Evolutionary conservation across 2,113 vertebrate species (phyloP).

Genomic region (Thermophis baileyi): DNA sequence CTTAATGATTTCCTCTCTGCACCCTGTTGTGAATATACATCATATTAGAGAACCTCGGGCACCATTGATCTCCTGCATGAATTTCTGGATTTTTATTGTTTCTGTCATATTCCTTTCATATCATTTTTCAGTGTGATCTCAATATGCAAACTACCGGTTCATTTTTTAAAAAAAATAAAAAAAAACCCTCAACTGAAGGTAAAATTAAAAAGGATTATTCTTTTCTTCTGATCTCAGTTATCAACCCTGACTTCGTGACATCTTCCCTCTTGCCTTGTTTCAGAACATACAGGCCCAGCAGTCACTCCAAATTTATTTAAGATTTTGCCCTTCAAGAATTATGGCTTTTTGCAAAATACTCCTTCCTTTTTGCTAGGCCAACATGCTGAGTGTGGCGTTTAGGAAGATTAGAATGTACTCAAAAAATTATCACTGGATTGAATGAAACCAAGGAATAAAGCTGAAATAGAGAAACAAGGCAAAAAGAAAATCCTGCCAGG

Average conservation of each 20-base stretch:
- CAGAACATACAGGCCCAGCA: neutral
- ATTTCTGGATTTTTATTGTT: slow-evolving; percentile 8
- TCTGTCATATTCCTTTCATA: slow-evolving; percentile 1
- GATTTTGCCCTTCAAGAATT: neutral
- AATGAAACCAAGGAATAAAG: neutral
- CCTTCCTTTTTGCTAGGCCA: neutral
- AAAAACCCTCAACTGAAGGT: neutral
- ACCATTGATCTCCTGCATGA: neutral
- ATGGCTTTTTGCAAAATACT: neutral
- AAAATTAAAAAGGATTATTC: neutral
- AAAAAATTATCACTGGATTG: too few relatives aligned
- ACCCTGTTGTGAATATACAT: slow-evolving; percentile 8
- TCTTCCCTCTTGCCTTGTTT: neutral
- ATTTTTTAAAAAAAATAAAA: neutral
- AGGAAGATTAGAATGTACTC: too few relatives aligned
- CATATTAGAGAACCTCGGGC: neutral
- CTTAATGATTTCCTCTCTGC: slow-evolving; percentile 14
- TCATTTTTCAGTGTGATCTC: slow-evolving; percentile 1
- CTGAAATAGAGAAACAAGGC: neutral
- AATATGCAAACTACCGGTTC: neutral
- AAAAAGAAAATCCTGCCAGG: neutral
- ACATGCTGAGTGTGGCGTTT: neutral
- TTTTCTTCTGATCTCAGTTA: neutral
- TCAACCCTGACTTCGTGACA: neutral
- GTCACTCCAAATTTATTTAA: slow-evolving; percentile 2